These are phyloP conservation scores for Channa maculata DNA, from an alignment of 2,113 vertebrate species.

Conservation along the genomic window DNA sequence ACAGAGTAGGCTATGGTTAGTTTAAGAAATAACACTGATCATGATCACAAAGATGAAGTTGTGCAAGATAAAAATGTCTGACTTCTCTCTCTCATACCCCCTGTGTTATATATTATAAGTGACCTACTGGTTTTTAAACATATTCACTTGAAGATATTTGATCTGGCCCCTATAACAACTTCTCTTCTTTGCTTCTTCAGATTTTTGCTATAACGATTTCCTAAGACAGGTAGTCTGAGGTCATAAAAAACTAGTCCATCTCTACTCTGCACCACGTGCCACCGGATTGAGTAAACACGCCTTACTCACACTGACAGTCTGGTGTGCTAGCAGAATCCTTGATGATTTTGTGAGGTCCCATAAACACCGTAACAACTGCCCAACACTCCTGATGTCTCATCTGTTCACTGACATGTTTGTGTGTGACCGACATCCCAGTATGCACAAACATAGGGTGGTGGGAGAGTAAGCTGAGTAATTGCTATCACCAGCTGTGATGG, in stretches of 20 bases:
- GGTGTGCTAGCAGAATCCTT: conserved; percentile 18
- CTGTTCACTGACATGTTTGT: conserved; percentile 36
- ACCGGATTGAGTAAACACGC: neutral
- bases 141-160: neutral
- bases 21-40: neutral
- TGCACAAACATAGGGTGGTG: conserved; percentile 40
- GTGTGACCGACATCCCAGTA: conserved; percentile 37
- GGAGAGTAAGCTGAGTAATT: conserved; percentile 34
- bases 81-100: neutral
- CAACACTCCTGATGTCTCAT: conserved; percentile 30
- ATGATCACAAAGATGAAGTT: too few species aligned
- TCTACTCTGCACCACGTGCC: neutral
- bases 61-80: too few species aligned
- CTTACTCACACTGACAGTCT: conserved; percentile 10
- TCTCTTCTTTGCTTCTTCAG: too few species aligned
- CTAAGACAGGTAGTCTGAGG: neutral
- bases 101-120: conserved; percentile 2
- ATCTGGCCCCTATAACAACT: neutral
- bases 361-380: conserved; percentile 21
- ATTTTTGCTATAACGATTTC: too few species aligned
- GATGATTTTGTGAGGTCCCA: conserved; percentile 25
- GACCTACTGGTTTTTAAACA: neutral
- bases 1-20: neutral
- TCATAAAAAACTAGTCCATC: conserved; percentile 3
- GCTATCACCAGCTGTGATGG: conserved; percentile 51